Evolutionary conservation across 2,888 invertebrate species (phyloP), one percentile per base, ranked within the genome.

Genomic region (Lordiphosa fenestrarum): DNA sequence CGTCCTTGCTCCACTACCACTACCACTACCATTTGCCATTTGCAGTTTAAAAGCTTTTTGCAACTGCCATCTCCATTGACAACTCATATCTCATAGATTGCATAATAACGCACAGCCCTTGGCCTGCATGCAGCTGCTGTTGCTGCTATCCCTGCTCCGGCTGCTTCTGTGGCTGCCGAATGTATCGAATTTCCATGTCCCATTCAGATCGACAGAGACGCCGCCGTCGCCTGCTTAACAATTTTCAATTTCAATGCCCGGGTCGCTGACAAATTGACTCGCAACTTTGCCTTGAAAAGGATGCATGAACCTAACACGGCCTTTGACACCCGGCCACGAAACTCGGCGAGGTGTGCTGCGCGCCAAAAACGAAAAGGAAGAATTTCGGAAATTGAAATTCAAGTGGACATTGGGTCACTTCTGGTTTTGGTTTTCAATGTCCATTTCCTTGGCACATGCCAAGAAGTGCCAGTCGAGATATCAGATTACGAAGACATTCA

Each of bases 401-500:
- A 83, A 80, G 80, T 80, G 83, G 74, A 70, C 68, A 58, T 53
- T 56, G 57, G 38, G 53, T 71, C 78, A 77, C 75, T 77, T 77
- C 78, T 81, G 77, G 74, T 62, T 71, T 73, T 69, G 61, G 73
- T 81, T 81, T 81, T 73, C 69, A 48, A 66, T 62, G 66, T 77
- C 68, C 63, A 67, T 83, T 83, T 83, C 80, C 83, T 61, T 80
- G 73, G 80, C 80, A 80, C 80, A 80, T 70, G 80, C 83, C 83
- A 80, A 78, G 30, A 33, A 44, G 73, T 69, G 68, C 66, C 56
- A 59, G 64, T 48, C 42, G 37, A 6, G 37, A 65, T 80, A 63
- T 80, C 72, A 53, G 48, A 65, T 80, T 80, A 61, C 78, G 63
- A 73, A 73, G 73, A 66, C 73, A 35, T 65, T 73, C 60, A 73